Percentiles rank a stretch among this genome's conserved stretches.
phyloP scores from a whole-genome alignment of 2,888 invertebrate species.

The Eristalinus sepulchralis region DNA sequence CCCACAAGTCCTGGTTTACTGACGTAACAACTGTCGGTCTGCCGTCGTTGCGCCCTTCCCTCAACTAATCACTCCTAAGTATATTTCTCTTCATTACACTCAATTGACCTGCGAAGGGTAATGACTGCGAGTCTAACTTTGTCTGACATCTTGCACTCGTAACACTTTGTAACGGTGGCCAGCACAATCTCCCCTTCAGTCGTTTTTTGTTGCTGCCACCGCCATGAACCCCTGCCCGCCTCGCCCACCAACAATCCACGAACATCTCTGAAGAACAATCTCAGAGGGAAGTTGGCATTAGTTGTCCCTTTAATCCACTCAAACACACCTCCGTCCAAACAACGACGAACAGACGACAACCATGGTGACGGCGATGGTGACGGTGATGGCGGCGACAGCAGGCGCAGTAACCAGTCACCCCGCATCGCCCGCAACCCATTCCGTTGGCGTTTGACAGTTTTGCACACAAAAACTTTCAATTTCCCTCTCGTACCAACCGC shows the following conservation, averaged over 20 bases:
- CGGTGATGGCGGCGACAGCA: too few species aligned
- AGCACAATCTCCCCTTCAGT: slow-evolving; percentile 16
- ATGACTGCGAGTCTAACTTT: neutral
- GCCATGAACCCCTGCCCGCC: neutral
- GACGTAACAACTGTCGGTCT: neutral
- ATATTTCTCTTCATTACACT: slow-evolving; percentile 38
- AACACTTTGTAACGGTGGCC: neutral
- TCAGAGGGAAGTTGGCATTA: neutral
- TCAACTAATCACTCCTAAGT: slow-evolving; percentile 9
- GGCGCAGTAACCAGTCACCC: neutral
- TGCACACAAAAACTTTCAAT: slow-evolving; percentile 63
- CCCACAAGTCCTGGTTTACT: neutral
- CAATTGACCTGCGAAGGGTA: slow-evolving; percentile 19
- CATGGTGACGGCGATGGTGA: too few species aligned
- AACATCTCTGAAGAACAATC: neutral
- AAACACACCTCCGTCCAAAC: slow-evolving; percentile 51
- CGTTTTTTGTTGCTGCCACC: neutral
- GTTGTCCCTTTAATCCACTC: slow-evolving; percentile 41
- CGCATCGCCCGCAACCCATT: neutral
- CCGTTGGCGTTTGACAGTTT: slow-evolving; percentile 62
- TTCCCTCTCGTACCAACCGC: slow-evolving; percentile 60
- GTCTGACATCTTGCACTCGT: slow-evolving; percentile 1
- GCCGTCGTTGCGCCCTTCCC: neutral
- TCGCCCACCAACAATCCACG: neutral
- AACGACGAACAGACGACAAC: neutral